Conservation (phyloP, 2,888 invertebrate genomes). For the Biston stratarius region DNA sequence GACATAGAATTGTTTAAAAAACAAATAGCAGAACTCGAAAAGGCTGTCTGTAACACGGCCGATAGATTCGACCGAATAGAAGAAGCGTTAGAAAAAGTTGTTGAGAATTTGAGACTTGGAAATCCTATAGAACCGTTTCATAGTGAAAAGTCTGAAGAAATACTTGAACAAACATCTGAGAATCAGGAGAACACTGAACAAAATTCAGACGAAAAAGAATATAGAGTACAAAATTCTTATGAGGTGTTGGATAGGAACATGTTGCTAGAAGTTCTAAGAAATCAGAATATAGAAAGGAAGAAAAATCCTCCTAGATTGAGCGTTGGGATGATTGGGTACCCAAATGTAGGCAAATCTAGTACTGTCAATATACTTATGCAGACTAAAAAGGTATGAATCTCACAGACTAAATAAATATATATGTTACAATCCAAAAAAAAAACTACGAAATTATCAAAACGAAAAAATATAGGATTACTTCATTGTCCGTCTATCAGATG, state of each 20-base stretch:
- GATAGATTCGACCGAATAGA: slow-evolving; percentile 85
- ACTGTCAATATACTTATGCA: slow-evolving; percentile 97
- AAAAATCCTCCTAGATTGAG: slow-evolving; percentile 88
- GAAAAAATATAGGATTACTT: too few species aligned
- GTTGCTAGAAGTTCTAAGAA: slow-evolving; percentile 90
- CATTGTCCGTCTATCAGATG: too few species aligned
- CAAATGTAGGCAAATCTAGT: slow-evolving; percentile 99
- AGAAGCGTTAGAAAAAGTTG: slow-evolving; percentile 75
- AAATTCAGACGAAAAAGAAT: slow-evolving; percentile 24
- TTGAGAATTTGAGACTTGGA: slow-evolving; percentile 72
- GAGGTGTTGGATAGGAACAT: slow-evolving; percentile 89
- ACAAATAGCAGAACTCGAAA: slow-evolving; percentile 81
- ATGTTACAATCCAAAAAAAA: too few species aligned
- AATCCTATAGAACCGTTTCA: slow-evolving; percentile 64
- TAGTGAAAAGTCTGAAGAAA: slow-evolving; percentile 33
- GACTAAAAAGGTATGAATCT: slow-evolving; percentile 89
- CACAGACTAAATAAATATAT: neutral
- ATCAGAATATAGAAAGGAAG: slow-evolving; percentile 73
- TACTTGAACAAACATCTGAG: neutral
- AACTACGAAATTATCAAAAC: too few species aligned
- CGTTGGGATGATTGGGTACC: slow-evolving; percentile 99
- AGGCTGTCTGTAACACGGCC: slow-evolving; percentile 84
- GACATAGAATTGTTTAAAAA: slow-evolving; percentile 81
- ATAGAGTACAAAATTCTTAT: slow-evolving; percentile 79
- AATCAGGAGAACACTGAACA: slow-evolving; percentile 35